Percentiles rank a stretch among this genome's conserved stretches.
phyloP scores from a whole-genome alignment of 2,797 vertebrate species.

The Carduelis carduelis region DNA sequence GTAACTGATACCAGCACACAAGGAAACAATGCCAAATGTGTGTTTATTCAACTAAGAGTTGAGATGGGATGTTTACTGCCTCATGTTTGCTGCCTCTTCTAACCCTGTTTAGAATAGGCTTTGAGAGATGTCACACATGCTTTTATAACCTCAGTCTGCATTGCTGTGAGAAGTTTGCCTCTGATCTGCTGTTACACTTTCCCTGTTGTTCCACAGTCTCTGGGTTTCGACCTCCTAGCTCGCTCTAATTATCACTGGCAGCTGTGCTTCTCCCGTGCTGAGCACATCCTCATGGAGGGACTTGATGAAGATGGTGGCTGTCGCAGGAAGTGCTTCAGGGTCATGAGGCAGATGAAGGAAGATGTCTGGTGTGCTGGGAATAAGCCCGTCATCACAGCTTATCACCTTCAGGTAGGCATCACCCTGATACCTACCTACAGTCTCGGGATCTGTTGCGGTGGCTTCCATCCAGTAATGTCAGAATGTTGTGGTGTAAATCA shows the following conservation, averaged over 20 bases:
- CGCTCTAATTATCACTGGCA: conserved; percentile 84
- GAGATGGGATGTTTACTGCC: not conserved
- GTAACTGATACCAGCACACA: not conserved
- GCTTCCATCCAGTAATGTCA: not conserved
- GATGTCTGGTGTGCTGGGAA: conserved; percentile 83
- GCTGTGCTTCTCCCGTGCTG: conserved; percentile 80
- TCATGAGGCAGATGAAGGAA: conserved; percentile 83
- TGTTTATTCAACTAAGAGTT: not conserved
- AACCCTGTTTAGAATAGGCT: not conserved
- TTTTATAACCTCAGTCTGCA: not conserved
- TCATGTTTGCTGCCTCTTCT: not conserved
- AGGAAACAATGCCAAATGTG: not conserved
- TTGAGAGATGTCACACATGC: not conserved
- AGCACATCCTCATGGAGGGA: conserved; percentile 77
- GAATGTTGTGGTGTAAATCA: not conserved
- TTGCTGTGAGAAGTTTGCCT: not conserved
- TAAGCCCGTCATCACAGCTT: conserved; percentile 80
- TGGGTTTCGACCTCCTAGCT: conserved; percentile 83
- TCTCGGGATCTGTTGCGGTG: not conserved
- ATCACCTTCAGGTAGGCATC: conserved; percentile 81
- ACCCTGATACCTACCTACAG: not conserved
- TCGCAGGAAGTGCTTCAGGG: conserved; percentile 77
- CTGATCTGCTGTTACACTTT: not conserved
- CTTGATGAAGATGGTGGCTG: conserved; percentile 85
- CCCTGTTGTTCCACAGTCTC: conserved; percentile 68